These are phyloP conservation scores for Ascidia mentula DNA, from an alignment of 23 tunicate species.

Conservation along the genomic window DNA sequence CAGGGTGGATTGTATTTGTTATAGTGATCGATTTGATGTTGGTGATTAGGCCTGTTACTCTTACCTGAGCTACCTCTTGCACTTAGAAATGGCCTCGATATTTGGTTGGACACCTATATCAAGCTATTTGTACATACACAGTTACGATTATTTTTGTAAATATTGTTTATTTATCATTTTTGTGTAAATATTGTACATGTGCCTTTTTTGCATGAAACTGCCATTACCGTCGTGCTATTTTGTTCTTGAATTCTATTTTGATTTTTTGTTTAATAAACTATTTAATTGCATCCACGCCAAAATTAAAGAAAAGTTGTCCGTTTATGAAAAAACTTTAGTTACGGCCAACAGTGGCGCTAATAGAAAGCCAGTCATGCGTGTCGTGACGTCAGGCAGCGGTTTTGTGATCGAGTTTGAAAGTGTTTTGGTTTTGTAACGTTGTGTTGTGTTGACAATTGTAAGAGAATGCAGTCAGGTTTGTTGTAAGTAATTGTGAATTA, in stretches of 20 bases:
- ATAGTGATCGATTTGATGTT: not conserved
- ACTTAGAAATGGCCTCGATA: not conserved
- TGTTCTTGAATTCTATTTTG: not conserved
- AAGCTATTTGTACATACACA: not conserved
- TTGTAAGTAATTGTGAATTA: not conserved
- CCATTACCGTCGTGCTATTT: not conserved
- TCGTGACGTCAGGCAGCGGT: conserved; percentile 20
- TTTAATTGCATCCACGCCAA: not conserved
- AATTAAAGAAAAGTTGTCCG: not conserved
- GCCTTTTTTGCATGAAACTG: not conserved
- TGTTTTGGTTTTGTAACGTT: not conserved
- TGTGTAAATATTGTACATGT: not conserved
- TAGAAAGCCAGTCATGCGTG: not conserved
- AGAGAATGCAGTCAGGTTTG: not conserved
- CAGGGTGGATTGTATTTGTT: too few species aligned
- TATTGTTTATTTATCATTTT: not conserved
- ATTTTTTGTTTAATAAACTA: not conserved
- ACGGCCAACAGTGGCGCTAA: not conserved
- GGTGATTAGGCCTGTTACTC: not conserved
- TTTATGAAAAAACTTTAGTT: not conserved
- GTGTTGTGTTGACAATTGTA: not conserved
- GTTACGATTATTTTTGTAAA: not conserved
- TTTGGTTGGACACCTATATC: not conserved
- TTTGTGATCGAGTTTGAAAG: not conserved
- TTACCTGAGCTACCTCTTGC: conserved; percentile 9